Evolutionary conservation across 2,888 invertebrate species (phyloP), one percentile per base, ranked within the genome.

Genomic region (Peribatodes rhomboidaria): DNA sequence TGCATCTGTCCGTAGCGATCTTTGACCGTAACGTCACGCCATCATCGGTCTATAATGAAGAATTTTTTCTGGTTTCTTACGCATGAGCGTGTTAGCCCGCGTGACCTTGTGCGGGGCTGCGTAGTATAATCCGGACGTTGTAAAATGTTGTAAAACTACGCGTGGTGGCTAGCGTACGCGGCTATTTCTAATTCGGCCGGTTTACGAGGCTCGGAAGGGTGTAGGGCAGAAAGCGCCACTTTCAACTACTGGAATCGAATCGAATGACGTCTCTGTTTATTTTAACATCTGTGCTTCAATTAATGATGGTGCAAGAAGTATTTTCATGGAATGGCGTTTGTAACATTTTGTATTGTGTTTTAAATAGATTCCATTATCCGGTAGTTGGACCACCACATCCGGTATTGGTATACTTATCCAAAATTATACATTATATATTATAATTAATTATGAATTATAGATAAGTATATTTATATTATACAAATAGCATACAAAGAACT

Each of bases 31-130:
- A 80, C 87, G 88, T 60, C 60, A 60, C 56, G 44, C 52, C 35
- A 55, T 89, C 87, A 65, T 89, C 87, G 76, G 75, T 85, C 81
- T 84, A 85, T 90, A 89, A 89, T 88, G 87, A 60, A 56, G 50
- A 31, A 22, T 65, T 65, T 64, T 60, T 50, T 65, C 52, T 56
- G 52, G 60, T 56, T 56, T 65, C 60, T 60, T 65, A 65, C 60
- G 65, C 60, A 56, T 65, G 65, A 77, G 76, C 77, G 80, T 83
- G 79, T 78, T 83, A 79, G 83, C 79, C 81, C 74, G 76, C 75
- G 70, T 81, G 86, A 79, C 89, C 89, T 89, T 87, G 87, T 74
- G 65, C 60, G 74, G 68, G 72, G 69, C 73, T 80, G 54, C 56
- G 39, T 65, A 41, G 76, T 80, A 78, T 74, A 85, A 84, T 86